Conservation (phyloP, 1,140 invertebrate genomes). For the Stegodyphus dumicola region DNA sequence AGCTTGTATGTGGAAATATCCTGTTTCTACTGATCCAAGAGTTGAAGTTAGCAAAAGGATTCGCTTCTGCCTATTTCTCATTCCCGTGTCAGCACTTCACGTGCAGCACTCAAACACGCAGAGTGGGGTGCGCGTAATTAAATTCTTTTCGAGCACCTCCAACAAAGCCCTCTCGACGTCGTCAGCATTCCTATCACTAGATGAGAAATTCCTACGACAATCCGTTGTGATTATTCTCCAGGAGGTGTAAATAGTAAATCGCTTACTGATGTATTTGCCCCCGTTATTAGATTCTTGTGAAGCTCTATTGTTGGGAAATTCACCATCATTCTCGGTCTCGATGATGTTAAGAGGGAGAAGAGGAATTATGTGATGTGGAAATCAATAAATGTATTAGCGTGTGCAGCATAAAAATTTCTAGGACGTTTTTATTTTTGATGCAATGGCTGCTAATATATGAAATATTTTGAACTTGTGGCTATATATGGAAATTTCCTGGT, state of each 20-base stretch:
- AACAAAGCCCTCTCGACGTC: constrained; percentile 25
- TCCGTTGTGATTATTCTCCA: not conserved
- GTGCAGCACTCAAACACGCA: constrained; percentile 1
- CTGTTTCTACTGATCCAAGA: too few species aligned
- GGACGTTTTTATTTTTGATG: too few species aligned
- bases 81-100: not conserved
- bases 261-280: constrained; percentile 17
- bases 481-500: too few species aligned
- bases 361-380: too few species aligned
- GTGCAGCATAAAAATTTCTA: too few species aligned
- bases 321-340: not conserved
- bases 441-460: too few species aligned
- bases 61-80: too few species aligned
- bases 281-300: not conserved
- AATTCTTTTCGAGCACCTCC: constrained; percentile 25
- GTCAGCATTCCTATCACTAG: constrained; percentile 3
- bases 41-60: too few species aligned
- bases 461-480: too few species aligned
- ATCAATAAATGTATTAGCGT: too few species aligned
- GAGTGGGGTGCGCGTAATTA: constrained; percentile 14
- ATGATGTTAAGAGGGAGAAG: too few species aligned
- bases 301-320: not conserved
- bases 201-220: constrained; percentile 15
- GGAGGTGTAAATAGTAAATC: constrained; percentile 25
- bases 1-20: too few species aligned